These are phyloP conservation scores for Brachymystax lenok DNA, from an alignment of 2,797 vertebrate species.

Conservation along the genomic window DNA sequence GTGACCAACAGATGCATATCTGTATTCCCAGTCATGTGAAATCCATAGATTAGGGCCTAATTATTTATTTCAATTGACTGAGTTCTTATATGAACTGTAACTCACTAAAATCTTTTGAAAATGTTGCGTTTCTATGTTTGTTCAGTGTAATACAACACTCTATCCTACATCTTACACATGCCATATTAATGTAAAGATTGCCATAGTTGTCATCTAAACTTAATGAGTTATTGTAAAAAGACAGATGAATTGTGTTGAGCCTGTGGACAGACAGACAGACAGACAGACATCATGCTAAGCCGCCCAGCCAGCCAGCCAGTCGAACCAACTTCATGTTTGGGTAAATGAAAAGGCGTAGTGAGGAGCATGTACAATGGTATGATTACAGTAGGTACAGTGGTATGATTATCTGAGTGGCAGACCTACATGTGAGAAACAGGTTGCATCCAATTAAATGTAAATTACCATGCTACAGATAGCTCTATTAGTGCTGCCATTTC, in stretches of 20 bases:
- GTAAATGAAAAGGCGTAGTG: not conserved
- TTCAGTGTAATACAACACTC: not conserved
- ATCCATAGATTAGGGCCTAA: too few relatives aligned
- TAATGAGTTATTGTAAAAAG: not conserved
- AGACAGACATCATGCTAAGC: not conserved
- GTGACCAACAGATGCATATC: too few relatives aligned
- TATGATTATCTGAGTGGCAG: constrained; percentile 44
- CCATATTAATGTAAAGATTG: not conserved
- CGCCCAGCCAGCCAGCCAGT: not conserved
- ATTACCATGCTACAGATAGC: constrained; percentile 39
- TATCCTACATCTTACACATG: not conserved
- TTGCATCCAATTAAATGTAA: constrained; percentile 46
- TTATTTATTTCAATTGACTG: too few relatives aligned
- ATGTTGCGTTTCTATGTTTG: too few relatives aligned
- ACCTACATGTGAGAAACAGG: constrained; percentile 32
- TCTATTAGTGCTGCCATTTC: constrained; percentile 37
- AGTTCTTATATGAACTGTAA: too few relatives aligned
- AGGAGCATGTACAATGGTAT: constrained; percentile 6
- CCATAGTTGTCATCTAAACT: not conserved
- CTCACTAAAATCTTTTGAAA: too few relatives aligned
- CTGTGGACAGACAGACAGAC: not conserved
- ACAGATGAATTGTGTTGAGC: not conserved
- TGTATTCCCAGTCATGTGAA: too few relatives aligned
- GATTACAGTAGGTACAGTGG: not conserved
- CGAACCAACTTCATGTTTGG: not conserved